Conservation (phyloP, 2,888 invertebrate species). For the Palloptera scutellata region DNA sequence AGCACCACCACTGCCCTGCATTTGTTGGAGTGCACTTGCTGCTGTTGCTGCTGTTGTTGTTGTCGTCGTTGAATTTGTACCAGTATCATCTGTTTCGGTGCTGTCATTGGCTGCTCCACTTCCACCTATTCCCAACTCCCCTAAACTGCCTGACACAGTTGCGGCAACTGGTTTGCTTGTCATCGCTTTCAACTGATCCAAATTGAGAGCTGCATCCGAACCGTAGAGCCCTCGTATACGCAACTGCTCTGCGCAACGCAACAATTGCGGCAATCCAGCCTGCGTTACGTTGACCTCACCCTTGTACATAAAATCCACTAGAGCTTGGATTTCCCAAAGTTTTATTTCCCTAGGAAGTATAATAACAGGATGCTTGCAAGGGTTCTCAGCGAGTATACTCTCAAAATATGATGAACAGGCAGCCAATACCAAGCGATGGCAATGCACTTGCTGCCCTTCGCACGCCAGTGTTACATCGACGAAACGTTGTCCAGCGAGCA, state of each 20-base stretch:
- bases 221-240: constrained; percentile 76
- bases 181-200: constrained; percentile 57
- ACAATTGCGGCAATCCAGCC: constrained; percentile 80
- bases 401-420: constrained; percentile 88
- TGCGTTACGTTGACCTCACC: constrained; percentile 89
- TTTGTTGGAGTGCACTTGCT: constrained; percentile 28
- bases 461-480: constrained; percentile 90
- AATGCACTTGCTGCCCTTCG: constrained; percentile 81
- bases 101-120: constrained; percentile 41
- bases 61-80: constrained; percentile 52
- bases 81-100: constrained; percentile 52
- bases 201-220: constrained; percentile 61
- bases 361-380: constrained; percentile 83
- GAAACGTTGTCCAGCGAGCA: constrained; percentile 67
- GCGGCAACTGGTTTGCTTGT: constrained; percentile 40
- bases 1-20: constrained; percentile 17
- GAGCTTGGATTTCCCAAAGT: constrained; percentile 84
- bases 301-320: constrained; percentile 91
- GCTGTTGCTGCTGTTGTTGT: constrained; percentile 48
- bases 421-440: constrained; percentile 86
- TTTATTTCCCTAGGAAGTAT: constrained; percentile 85
- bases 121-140: neutral
- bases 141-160: constrained; percentile 4
- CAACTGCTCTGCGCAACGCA: constrained; percentile 83
- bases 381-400: constrained; percentile 80